Conservation (phyloP, 2,113 vertebrate genomes). For the Oryzias celebensis region DNA sequence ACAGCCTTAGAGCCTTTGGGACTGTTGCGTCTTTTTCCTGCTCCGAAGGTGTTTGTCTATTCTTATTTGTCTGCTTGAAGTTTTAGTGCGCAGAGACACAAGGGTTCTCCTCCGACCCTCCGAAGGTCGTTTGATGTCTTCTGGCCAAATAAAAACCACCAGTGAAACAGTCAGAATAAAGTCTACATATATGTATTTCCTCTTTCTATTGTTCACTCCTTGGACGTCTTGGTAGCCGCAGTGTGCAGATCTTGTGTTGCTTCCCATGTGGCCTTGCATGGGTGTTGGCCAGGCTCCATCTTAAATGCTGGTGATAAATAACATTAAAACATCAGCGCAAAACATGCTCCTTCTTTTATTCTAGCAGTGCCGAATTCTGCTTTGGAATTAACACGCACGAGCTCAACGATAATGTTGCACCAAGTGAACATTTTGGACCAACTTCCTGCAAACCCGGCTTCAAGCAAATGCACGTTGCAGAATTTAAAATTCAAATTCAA, state of each 20-base stretch:
- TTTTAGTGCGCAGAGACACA: conserved; percentile 57
- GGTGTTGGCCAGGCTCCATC: conserved; percentile 64
- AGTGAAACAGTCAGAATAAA: conserved; percentile 38
- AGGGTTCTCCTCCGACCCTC: conserved; percentile 25
- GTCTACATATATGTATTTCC: conserved; percentile 21
- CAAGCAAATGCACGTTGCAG: too few species aligned
- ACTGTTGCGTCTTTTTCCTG: conserved; percentile 62
- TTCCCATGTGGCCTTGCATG: conserved; percentile 61
- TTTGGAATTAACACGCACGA: too few species aligned
- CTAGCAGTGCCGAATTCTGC: conserved; percentile 5
- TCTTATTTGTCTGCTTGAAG: conserved; percentile 60
- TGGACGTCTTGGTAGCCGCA: conserved; percentile 14
- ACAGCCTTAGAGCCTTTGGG: conserved; percentile 70
- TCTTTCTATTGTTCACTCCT: not conserved
- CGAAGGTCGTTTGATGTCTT: conserved; percentile 59
- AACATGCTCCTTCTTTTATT: conserved; percentile 38
- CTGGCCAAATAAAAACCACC: conserved; percentile 31
- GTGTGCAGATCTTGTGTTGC: conserved; percentile 21
- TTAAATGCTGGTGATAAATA: conserved; percentile 66
- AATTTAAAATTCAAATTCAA: too few species aligned
- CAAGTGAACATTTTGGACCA: too few species aligned
- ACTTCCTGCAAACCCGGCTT: too few species aligned
- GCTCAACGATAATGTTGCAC: too few species aligned
- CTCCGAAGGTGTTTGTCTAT: conserved; percentile 66
- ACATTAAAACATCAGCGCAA: conserved; percentile 17